Percentiles rank a stretch among this genome's conserved stretches.
Conservation (phyloP, 35 echinoderm and acorn worm genomes). For the Eucidaris tribuloides region DNA sequence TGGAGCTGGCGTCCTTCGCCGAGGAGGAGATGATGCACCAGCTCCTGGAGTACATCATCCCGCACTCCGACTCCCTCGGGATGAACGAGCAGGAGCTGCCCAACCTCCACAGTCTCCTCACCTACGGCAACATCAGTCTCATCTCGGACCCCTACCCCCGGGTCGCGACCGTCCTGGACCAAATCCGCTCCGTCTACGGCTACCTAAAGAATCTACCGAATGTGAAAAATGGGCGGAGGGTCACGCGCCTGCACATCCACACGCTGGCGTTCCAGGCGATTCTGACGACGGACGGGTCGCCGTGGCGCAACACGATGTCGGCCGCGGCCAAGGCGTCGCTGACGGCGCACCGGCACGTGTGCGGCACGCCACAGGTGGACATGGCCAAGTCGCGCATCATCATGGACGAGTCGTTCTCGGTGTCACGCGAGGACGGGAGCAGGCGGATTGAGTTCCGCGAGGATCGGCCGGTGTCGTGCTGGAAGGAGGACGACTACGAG, state of each 20-base stretch:
- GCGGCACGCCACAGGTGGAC: conserved; percentile 56
- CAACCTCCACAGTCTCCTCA: conserved; percentile 82
- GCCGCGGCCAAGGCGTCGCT: conserved; percentile 91
- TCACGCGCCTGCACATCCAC: conserved; percentile 86
- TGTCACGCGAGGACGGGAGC: conserved; percentile 68
- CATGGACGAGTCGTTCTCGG: conserved; percentile 95
- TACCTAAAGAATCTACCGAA: conserved; percentile 32
- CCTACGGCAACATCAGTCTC: conserved; percentile 88
- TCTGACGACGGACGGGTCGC: conserved; percentile 68
- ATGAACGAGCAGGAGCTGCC: conserved; percentile 96
- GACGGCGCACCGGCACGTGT: conserved; percentile 84
- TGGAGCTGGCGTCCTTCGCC: conserved; percentile 97
- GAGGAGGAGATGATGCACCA: conserved; percentile 72
- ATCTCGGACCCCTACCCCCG: conserved; percentile 78
- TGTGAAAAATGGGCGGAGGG: background rate
- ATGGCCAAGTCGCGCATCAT: conserved; percentile 74
- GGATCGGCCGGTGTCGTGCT: conserved; percentile 91
- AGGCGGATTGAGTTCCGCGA: conserved; percentile 48
- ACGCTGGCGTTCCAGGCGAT: conserved; percentile 99
- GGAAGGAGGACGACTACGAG: conserved; percentile 79
- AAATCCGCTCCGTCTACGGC: conserved; percentile 75
- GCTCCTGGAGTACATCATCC: conserved; percentile 66
- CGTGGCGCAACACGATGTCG: conserved; percentile 96
- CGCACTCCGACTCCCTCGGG: conserved; percentile 76
- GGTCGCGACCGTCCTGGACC: conserved; percentile 82